These are phyloP conservation scores for Abramis brama DNA, from an alignment of 2,113 vertebrate genomes.

Conservation along the genomic window DNA sequence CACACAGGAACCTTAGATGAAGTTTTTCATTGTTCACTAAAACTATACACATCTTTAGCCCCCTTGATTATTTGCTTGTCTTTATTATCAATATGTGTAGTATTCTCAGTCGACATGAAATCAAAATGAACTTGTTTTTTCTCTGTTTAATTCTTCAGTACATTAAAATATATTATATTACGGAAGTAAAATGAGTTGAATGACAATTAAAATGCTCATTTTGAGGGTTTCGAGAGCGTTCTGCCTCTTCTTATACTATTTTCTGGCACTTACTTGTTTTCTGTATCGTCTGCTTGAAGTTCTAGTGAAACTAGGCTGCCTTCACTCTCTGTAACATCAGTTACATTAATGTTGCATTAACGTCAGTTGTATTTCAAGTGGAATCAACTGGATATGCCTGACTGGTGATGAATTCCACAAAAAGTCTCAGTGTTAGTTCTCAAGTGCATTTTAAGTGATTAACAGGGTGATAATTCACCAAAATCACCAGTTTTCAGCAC, in stretches of 20 bases:
- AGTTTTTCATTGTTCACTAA: neutral
- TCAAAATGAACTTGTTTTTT: too few relatives aligned
- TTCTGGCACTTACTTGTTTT: neutral
- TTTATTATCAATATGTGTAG: too few relatives aligned
- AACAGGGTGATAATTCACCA: neutral
- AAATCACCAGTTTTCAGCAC: slow-evolving; percentile 13
- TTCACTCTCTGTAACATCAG: neutral
- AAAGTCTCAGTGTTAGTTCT: slow-evolving; percentile 7
- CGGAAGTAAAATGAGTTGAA: neutral
- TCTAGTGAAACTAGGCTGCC: slow-evolving; percentile 4
- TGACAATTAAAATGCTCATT: neutral
- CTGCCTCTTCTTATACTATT: neutral
- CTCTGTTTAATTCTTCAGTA: too few relatives aligned
- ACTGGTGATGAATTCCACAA: neutral
- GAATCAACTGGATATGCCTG: neutral
- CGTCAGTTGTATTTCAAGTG: slow-evolving; percentile 25
- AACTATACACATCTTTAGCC: too few relatives aligned
- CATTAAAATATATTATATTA: too few relatives aligned
- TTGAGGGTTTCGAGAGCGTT: neutral
- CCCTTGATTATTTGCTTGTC: too few relatives aligned
- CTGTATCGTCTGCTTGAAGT: neutral
- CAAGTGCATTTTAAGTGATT: slow-evolving; percentile 31
- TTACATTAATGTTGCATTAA: slow-evolving; percentile 17
- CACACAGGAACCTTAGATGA: neutral
- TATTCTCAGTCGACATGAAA: too few relatives aligned